Evolutionary conservation across 2,888 invertebrate genomes (phyloP).

Genomic region (Steinernema hermaphroditum): DNA sequence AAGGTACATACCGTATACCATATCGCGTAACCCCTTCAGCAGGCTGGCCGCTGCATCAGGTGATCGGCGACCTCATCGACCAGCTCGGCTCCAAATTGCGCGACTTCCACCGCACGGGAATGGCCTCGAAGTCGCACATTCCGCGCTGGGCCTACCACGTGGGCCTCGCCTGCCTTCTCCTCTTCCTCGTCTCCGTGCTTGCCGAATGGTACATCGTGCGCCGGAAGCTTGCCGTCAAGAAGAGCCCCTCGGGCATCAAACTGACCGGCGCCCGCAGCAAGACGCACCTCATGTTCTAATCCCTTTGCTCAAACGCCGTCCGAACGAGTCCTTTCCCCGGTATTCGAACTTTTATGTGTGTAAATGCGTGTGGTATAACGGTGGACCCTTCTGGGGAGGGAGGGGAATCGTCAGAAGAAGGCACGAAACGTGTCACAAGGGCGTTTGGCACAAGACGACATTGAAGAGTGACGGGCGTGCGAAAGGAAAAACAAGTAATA

Average conservation of each 20-base stretch:
- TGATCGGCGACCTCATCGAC: slow-evolving; percentile 47
- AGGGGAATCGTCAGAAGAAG: no score
- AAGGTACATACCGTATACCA: no score
- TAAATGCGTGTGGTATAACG: no score
- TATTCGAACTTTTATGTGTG: no score
- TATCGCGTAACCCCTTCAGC: no score
- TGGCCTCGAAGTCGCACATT: slow-evolving; percentile 51
- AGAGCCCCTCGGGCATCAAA: slow-evolving; percentile 49
- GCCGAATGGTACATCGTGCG: slow-evolving; percentile 61
- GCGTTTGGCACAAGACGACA: no score
- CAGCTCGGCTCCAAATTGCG: slow-evolving; percentile 54
- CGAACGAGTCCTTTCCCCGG: no score
- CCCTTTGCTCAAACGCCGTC: no score
- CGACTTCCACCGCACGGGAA: slow-evolving; percentile 51
- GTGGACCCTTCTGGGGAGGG: no score
- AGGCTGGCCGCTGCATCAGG: slow-evolving; percentile 38
- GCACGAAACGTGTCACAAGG: no score
- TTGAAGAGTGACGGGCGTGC: no score
- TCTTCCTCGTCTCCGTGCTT: slow-evolving; percentile 48
- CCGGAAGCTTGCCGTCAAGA: slow-evolving; percentile 58
- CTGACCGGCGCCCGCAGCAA: slow-evolving; percentile 55
- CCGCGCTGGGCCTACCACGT: slow-evolving; percentile 49
- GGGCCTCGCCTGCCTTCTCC: slow-evolving; percentile 42
- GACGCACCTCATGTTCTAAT: slow-evolving; percentile 61
- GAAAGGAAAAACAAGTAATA: no score